Conservation (phyloP, 92 coral and sea anemone genomes). For the Phenganax subtilis region DNA sequence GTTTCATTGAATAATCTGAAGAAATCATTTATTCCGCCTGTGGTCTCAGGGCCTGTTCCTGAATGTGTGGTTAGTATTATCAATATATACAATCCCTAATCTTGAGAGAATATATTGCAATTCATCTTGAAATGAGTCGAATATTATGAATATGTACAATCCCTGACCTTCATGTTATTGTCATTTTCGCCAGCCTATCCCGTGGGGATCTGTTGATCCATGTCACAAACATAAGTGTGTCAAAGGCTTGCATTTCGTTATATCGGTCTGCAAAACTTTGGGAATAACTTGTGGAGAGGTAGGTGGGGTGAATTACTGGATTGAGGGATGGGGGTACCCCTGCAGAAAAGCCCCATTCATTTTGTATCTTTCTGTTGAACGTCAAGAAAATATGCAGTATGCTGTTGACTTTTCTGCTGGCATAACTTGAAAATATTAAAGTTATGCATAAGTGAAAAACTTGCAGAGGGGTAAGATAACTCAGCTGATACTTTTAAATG, state of each 20-base stretch:
- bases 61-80: conserved; percentile 19
- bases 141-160: too few relatives aligned
- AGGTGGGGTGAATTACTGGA: background rate
- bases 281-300: conserved; percentile 37
- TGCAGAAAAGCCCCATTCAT: too few relatives aligned
- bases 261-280: conserved; percentile 21
- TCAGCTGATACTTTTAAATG: too few relatives aligned
- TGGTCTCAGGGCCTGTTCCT: conserved; percentile 20
- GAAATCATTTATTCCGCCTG: conserved; percentile 8
- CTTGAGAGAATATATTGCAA: too few relatives aligned
- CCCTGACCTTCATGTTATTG: background rate
- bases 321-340: too few relatives aligned
- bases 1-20: background rate
- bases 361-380: too few relatives aligned
- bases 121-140: too few relatives aligned
- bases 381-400: too few relatives aligned
- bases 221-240: conserved; percentile 31
- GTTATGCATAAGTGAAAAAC: too few relatives aligned
- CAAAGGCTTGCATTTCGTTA: conserved; percentile 21
- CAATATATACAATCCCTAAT: background rate
- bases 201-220: conserved; percentile 21
- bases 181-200: conserved; percentile 11
- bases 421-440: too few relatives aligned
- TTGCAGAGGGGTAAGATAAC: too few relatives aligned
- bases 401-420: too few relatives aligned